These are phyloP conservation scores for Hecatera dysodea DNA, from an alignment of 2,888 invertebrate genomes.

Conservation along the genomic window DNA sequence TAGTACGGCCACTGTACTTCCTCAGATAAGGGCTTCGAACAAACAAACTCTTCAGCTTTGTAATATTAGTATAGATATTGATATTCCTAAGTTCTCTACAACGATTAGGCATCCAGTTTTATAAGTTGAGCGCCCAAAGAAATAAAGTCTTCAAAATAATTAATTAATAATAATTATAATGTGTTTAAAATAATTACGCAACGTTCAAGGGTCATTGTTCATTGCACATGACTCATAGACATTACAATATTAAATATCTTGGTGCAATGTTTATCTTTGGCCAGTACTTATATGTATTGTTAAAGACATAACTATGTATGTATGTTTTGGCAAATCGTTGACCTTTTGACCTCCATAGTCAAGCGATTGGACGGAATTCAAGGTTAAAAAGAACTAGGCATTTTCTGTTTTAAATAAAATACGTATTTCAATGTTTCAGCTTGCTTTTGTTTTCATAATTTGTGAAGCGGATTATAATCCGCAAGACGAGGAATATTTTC, in stretches of 20 bases:
- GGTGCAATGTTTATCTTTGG: not conserved
- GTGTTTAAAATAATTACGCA: not conserved
- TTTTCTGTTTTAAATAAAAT: slow-evolving; percentile 11
- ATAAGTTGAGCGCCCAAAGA: not conserved
- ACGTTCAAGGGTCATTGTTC: slow-evolving; percentile 8
- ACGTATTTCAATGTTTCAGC: not conserved
- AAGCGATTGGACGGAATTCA: slow-evolving; percentile 22
- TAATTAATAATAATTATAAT: no score
- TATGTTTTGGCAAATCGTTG: not conserved
- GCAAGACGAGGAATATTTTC: no score
- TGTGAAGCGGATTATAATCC: not conserved
- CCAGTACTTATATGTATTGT: slow-evolving; percentile 22
- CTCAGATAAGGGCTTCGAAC: no score
- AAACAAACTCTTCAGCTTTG: no score
- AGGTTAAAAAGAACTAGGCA: slow-evolving; percentile 22
- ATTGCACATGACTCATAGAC: slow-evolving; percentile 9
- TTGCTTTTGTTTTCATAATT: not conserved
- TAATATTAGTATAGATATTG: no score
- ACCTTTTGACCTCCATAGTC: slow-evolving; percentile 22
- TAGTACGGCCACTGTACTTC: no score
- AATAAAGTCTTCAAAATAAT: no score
- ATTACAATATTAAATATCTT: slow-evolving; percentile 17
- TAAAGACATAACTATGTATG: not conserved
- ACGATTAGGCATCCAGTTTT: not conserved
- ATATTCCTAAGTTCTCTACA: no score